Conservation (phyloP, 2,113 vertebrate genomes). For the Tursiops truncatus region DNA sequence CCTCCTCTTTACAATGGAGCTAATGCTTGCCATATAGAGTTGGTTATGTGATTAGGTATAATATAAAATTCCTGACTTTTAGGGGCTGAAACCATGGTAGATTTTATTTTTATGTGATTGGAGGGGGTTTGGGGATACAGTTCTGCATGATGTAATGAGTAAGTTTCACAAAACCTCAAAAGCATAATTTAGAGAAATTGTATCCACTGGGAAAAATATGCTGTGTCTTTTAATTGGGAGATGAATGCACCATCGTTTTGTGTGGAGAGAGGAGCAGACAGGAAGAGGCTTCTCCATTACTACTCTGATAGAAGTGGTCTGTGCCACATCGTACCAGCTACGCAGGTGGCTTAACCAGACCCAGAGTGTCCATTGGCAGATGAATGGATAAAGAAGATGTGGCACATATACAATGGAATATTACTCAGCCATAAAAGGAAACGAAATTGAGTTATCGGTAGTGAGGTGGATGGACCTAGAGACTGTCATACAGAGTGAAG, state of each 20-base stretch:
- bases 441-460: too few relatives aligned
- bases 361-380: neutral
- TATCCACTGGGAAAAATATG: neutral
- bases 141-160: neutral
- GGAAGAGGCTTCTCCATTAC: constrained; percentile 85
- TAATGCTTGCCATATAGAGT: neutral
- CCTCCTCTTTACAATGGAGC: neutral
- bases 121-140: neutral
- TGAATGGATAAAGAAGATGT: too few relatives aligned
- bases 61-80: neutral
- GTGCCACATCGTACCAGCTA: constrained; percentile 86
- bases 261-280: constrained; percentile 82
- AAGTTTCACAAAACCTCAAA: neutral
- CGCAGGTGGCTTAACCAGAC: neutral
- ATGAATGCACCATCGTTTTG: constrained; percentile 88
- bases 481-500: too few relatives aligned
- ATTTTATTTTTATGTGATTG: neutral
- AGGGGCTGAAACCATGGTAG: neutral
- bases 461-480: too few relatives aligned
- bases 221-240: constrained; percentile 77
- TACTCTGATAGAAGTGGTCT: constrained; percentile 87
- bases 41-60: neutral
- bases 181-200: neutral
- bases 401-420: too few relatives aligned
- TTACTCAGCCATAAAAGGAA: too few relatives aligned